These are phyloP conservation scores for Lycaon pictus DNA, from an alignment of 2,113 vertebrate genomes.

Conservation along the genomic window DNA sequence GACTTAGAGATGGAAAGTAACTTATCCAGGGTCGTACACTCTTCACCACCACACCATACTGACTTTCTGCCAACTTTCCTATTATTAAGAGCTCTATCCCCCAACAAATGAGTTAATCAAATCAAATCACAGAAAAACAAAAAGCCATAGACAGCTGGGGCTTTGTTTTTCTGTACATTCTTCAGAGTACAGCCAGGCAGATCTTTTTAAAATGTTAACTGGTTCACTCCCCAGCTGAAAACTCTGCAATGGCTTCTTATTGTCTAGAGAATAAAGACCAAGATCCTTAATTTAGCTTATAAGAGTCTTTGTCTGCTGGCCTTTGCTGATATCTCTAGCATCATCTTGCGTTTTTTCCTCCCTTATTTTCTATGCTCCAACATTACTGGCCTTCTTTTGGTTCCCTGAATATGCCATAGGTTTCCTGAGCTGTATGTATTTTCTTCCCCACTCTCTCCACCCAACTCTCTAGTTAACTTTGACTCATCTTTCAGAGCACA, in stretches of 20 bases:
- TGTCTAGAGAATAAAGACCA: constrained; percentile 12
- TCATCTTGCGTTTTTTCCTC: not conserved
- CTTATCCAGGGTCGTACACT: not conserved
- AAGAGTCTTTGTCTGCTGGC: not conserved
- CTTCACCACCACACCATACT: constrained; percentile 14
- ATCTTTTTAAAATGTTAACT: constrained; percentile 3
- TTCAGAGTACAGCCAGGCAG: constrained; percentile 28
- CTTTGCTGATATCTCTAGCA: constrained; percentile 13
- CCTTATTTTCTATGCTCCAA: constrained; percentile 22
- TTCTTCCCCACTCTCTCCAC: not conserved
- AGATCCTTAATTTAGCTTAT: constrained; percentile 38
- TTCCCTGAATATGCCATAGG: not conserved
- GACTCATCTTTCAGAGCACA: constrained; percentile 27
- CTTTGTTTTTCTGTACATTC: not conserved
- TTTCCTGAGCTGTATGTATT: constrained; percentile 42
- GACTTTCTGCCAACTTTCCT: not conserved
- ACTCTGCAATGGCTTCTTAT: constrained; percentile 30
- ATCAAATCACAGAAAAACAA: constrained; percentile 28
- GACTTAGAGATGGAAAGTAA: constrained; percentile 44
- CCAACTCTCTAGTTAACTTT: constrained; percentile 27
- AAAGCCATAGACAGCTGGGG: not conserved
- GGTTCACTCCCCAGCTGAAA: constrained; percentile 9
- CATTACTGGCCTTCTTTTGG: not conserved
- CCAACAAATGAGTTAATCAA: not conserved
- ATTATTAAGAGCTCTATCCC: not conserved